Evolutionary conservation across 2,113 vertebrate species (phyloP).

Genomic region (Ctenodactylus gundi): DNA sequence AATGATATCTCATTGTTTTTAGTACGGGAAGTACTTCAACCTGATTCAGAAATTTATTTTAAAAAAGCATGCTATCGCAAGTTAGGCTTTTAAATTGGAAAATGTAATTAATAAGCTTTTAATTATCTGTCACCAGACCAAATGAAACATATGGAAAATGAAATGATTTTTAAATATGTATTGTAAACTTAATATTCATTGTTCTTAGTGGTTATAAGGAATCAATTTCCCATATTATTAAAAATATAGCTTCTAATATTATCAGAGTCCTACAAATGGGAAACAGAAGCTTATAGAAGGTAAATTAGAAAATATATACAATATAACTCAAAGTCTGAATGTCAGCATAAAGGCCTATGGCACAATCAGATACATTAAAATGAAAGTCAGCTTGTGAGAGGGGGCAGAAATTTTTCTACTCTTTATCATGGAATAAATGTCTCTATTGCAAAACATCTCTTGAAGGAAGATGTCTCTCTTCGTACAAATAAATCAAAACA

Average conservation of each 20-base stretch:
- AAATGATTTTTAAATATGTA: background rate
- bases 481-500: background rate
- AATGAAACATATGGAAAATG: background rate
- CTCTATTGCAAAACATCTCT: background rate
- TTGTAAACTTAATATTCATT: background rate
- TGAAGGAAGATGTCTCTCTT: background rate
- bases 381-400: background rate
- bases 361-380: background rate
- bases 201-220: background rate
- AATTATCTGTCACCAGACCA: constrained; percentile 44
- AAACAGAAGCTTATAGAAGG: background rate
- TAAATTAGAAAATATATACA: background rate
- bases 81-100: background rate
- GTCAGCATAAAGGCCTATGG: background rate
- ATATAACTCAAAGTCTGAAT: background rate
- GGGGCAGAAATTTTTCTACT: too few relatives aligned
- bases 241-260: background rate
- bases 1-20: background rate
- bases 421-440: too few relatives aligned
- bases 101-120: constrained; percentile 6
- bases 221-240: background rate
- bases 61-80: background rate
- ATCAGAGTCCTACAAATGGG: background rate
- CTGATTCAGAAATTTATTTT: background rate
- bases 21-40: background rate